Base-by-base conservation (phyloP, 92 coral and sea anemone species). In the Siderastrea siderea region DNA sequence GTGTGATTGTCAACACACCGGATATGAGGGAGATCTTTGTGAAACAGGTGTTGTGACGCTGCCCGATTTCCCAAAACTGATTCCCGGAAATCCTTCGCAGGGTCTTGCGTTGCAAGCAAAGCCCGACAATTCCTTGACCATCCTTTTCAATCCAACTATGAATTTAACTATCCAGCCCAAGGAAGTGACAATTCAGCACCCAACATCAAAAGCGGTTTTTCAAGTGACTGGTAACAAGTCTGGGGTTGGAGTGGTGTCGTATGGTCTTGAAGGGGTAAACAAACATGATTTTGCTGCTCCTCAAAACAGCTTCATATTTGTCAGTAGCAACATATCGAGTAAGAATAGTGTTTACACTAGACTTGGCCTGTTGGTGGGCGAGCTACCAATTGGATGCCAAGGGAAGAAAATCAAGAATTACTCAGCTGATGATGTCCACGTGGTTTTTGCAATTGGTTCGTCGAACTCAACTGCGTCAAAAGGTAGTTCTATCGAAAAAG, bases 1-100 rank as follows among this genome's bases (percentile, higher is more conserved):
- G 7, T 91, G 95, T 50, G 93, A 93, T 57, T 93, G 95, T 68
- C 64, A 60, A 53, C 47, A 49, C 11, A 93, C 93, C 82, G 95
- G 95, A 15, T 93, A 72, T 48, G 86, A 86, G 60, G 95, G 95
- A 15, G 66, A 74, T 26, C 60, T 48, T 7, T 93, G 95, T 62
- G 78, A 93, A 67, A 71, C 53, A n/a, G 95, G 95, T 7, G 49
- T 82, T 62, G 55, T 93, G 7, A 84, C 72, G 8, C 74, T 75
- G 10, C 95, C 95, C 13, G 71, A 69, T 26, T 89, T 85, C 80
- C 93, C 93, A 19, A 89, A 82, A 74, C 87, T 93, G 3, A 69
- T 77, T 46, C 19, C 54, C 9, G 83, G 83, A 17, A 8, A 69
- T 61, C 88, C 84, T 26, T 86, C 91, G 38, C 13, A 81, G 4